Base-by-base conservation (phyloP, 2,113 vertebrate genomes). In the Menura novaehollandiae region DNA sequence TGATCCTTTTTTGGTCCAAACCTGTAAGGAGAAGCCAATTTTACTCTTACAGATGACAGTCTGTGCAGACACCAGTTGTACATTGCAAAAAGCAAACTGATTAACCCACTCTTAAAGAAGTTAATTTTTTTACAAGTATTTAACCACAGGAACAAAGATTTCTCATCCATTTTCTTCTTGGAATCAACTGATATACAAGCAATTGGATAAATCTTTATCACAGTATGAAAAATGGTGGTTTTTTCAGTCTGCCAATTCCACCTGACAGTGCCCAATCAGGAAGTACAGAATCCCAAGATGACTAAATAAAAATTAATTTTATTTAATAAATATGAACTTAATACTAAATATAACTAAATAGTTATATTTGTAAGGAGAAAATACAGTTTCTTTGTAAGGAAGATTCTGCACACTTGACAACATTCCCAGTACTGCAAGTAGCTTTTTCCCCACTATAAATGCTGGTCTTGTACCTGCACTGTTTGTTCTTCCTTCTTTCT, bases 401-500 rank as follows among this genome's bases (percentile, higher is more conserved):
- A 64, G 44, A 37, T 56, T 68, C 28, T 66, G 49, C 72, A 90
- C 22, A 41, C 41, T 59, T 81, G 32, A 39, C 27, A 88, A 39
- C 21, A 74, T 81, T 52, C 51, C 33, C 89, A 75, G 43, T 37
- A 88, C 10, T 20, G 20, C 55, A 92, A 84, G 55, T 12, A 88
- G 44, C 41, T 67, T 30, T 81, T 88, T 15, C 47, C 85, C 85
- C 63, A 84, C 27, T 67, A 77, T 27, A 91, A 95, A 94, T 26
- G 53, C 69, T 89, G 69, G 69, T 89, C 89, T 41, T 81, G 88
- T 90, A 99, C 99, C 98, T 99, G 99, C 74, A 99, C 98, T 44
- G 98, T 99, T 96, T 99, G 99, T 75, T 99, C 99, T 96, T 99
- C 99, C 89, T 99, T 99, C 97, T 99, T 99, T 91, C 99, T 97